Base-by-base conservation (phyloP, 2,113 vertebrate species). In the Motacilla alba region DNA sequence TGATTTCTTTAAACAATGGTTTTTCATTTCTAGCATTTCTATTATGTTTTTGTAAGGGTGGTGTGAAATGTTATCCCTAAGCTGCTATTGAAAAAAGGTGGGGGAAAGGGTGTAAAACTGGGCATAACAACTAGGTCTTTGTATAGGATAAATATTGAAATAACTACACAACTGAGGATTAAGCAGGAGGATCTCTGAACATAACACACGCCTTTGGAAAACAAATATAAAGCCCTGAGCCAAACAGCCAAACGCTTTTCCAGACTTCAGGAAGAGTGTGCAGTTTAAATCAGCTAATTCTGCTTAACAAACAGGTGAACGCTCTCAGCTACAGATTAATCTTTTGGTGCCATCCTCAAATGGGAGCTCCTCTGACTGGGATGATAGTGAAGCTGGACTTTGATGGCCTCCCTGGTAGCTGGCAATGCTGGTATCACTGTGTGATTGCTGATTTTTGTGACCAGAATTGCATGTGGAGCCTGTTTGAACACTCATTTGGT, bases 261-360 rank as follows among this genome's bases (percentile, higher is more conserved):
- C 64, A 64, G 88, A 47, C 91, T 94, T 78, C 60, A 91, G 92
- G 83, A 93, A 64, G 77, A 84, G 43, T 2, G 8, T 93, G 73
- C 60, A 35, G 77, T 95, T 96, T 78, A 95, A 97, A 91, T 89
- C 85, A 94, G 73, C 92, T 96, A 95, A 97, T 96, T 97, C 96
- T 95, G 93, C 87, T 74, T 76, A 95, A 90, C 70, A 94, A 95
- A 94, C 80, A 89, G 85, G 94, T 92, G 81, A 83, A 68, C 4
- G 66, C 89, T 97, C 89, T 94, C 91, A 94, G 97, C 95, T 91
- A 94, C 87, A 97, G 96, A 97, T 90, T 91, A 97, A 95, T 97
- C 92, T 96, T 94, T 14, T 16, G 20, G 76, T 97, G 94, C 91
- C 85, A 92, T 95, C 95, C 84, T 85, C 70, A 56, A 66, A 84